These are phyloP conservation scores for Agrilus cyanescens DNA, from an alignment of 2,888 invertebrate species.

Conservation along the genomic window DNA sequence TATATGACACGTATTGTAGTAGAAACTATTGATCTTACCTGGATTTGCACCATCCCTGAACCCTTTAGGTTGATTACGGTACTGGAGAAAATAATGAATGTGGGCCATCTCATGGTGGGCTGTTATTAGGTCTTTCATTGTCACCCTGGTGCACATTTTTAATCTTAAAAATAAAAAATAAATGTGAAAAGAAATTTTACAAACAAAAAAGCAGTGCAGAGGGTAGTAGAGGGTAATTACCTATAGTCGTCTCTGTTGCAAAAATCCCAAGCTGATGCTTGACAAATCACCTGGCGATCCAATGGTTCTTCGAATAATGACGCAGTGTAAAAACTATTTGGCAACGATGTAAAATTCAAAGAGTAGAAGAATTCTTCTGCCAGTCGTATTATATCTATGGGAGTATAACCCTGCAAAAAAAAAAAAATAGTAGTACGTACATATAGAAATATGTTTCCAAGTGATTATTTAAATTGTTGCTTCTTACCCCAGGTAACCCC, in stretches of 20 bases:
- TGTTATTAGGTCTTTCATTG: conserved; percentile 75
- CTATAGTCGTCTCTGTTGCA: conserved; percentile 80
- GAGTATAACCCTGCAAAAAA: conserved; percentile 62
- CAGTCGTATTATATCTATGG: conserved; percentile 69
- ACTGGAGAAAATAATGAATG: conserved; percentile 78
- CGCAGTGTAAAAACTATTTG: conserved; percentile 78
- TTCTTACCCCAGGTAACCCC: neutral
- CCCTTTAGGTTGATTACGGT: conserved; percentile 69
- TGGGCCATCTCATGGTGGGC: conserved; percentile 90
- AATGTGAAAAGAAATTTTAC: neutral
- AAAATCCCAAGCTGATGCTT: conserved; percentile 91
- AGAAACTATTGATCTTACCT: conserved; percentile 43
- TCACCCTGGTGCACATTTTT: conserved; percentile 78
- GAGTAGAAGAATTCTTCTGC: conserved; percentile 89
- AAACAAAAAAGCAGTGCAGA: conserved; percentile 1
- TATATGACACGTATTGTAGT: no score
- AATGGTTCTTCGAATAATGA: conserved; percentile 73
- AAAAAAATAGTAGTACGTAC: neutral
- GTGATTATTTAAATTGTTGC: neutral
- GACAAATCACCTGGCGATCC: conserved; percentile 68
- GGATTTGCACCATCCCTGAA: conserved; percentile 90
- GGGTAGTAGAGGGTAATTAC: conserved; percentile 32
- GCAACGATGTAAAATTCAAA: conserved; percentile 76
- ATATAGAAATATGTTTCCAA: neutral
- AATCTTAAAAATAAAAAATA: conserved; percentile 45